Percentiles rank a stretch among this genome's conserved stretches.
phyloP scores from a whole-genome alignment of 2,888 invertebrate genomes.

The Rhimphoctona megacephalus region DNA sequence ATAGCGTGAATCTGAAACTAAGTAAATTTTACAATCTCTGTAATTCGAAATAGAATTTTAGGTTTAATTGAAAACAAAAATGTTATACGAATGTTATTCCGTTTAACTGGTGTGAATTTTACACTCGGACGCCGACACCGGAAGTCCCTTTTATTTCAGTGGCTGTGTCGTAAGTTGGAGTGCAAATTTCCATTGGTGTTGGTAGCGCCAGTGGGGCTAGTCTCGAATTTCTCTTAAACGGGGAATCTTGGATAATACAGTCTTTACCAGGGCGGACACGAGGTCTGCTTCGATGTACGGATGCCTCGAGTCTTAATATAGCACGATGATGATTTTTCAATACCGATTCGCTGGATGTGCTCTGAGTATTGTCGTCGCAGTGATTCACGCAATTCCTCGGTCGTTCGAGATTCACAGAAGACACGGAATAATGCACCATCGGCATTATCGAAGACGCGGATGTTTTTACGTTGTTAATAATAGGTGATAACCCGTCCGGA shows the following conservation, averaged over 20 bases:
- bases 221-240: slow-evolving; percentile 70
- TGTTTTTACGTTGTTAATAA: slow-evolving; percentile 14
- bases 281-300: slow-evolving; percentile 74
- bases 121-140: slow-evolving; percentile 79
- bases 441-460: slow-evolving; percentile 44
- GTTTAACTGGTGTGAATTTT: slow-evolving; percentile 33
- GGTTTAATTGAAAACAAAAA: background rate
- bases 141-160: slow-evolving; percentile 78
- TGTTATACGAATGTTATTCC: background rate
- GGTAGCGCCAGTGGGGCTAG: slow-evolving; percentile 79
- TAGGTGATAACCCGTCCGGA: slow-evolving; percentile 49
- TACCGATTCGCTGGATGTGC: slow-evolving; percentile 80
- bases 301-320: slow-evolving; percentile 75
- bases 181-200: slow-evolving; percentile 81
- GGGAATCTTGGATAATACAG: slow-evolving; percentile 72
- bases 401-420: slow-evolving; percentile 78
- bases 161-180: slow-evolving; percentile 79
- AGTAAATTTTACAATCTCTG: background rate
- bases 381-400: slow-evolving; percentile 54
- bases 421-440: slow-evolving; percentile 74
- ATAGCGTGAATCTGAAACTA: background rate
- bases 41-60: background rate
- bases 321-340: slow-evolving; percentile 71
- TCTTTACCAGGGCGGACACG: slow-evolving; percentile 72
- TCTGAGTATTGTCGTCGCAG: slow-evolving; percentile 73